These are phyloP conservation scores for Brenthis daphne DNA, from an alignment of 2,888 invertebrate genomes.

Conservation along the genomic window DNA sequence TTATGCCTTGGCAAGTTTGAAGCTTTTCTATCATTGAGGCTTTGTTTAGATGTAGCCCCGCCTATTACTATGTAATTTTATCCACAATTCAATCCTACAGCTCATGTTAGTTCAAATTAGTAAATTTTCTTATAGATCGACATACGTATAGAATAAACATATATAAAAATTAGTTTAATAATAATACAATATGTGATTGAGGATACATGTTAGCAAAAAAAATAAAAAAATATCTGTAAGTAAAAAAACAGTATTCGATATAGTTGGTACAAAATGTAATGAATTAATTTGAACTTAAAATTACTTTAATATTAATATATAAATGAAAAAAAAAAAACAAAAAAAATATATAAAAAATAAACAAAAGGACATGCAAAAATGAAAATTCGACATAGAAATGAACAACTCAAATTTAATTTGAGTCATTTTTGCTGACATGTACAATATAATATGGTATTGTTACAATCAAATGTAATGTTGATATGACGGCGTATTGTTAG, in stretches of 20 bases:
- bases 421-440: slow-evolving; percentile 40
- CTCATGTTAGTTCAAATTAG: slow-evolving; percentile 33
- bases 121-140: slow-evolving; percentile 21
- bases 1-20: slow-evolving; percentile 53
- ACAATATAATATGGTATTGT: slow-evolving; percentile 34
- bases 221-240: neutral
- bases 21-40: slow-evolving; percentile 59
- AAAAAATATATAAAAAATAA: neutral
- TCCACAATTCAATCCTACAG: slow-evolving; percentile 17
- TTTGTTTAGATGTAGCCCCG: slow-evolving; percentile 38
- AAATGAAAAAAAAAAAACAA: too few species aligned
- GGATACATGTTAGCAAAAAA: slow-evolving; percentile 31
- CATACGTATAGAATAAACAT: slow-evolving; percentile 21
- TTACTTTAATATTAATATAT: neutral
- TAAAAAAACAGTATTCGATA: neutral
- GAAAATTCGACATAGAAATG: neutral
- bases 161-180: slow-evolving; percentile 21
- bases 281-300: neutral
- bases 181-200: slow-evolving; percentile 16
- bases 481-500: slow-evolving; percentile 47
- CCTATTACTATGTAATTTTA: slow-evolving; percentile 16
- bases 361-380: neutral
- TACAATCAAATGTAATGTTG: slow-evolving; percentile 60
- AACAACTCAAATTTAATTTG: slow-evolving; percentile 17
- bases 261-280: slow-evolving; percentile 7